A percentile compares a stretch with the other conserved stretches of the same genome.
phyloP scores from a whole-genome alignment of 2,888 invertebrate species.

The Cataglyphis rosenhaueri region DNA sequence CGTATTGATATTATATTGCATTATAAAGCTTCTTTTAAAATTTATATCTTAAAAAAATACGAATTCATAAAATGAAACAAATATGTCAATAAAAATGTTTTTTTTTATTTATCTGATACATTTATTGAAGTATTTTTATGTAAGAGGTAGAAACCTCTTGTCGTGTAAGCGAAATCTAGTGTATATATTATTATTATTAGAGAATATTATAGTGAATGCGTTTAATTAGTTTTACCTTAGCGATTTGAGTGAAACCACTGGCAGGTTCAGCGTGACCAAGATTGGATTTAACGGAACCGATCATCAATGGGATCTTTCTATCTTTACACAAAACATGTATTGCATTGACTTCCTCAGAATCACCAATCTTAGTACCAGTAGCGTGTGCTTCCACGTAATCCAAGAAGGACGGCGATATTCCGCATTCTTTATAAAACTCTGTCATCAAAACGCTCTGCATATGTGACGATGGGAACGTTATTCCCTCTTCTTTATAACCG shows the following conservation, averaged over 20 bases:
- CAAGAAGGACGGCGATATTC: neutral
- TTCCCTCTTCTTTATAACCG: conserved; percentile 83
- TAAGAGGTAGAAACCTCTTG: no score
- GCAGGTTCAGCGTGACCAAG: neutral
- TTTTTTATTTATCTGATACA: no score
- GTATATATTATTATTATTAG: no score
- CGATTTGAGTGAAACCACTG: neutral
- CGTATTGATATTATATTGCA: no score
- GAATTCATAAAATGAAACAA: no score
- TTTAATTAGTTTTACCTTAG: neutral
- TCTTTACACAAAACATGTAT: neutral
- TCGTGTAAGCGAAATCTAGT: no score
- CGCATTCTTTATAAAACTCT: neutral
- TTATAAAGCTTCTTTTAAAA: no score
- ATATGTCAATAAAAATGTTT: no score
- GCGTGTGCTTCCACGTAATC: conserved; percentile 4
- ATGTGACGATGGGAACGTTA: conserved; percentile 60
- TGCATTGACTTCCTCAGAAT: neutral
- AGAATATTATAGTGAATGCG: neutral
- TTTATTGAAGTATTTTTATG: no score
- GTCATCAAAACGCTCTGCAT: conserved; percentile 32
- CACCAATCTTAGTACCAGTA: neutral
- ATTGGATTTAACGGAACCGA: neutral
- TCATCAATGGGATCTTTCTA: neutral
- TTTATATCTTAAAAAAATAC: no score